Percentiles rank a stretch among this genome's conserved stretches.
Evolutionary conservation across 2,888 invertebrate genomes (phyloP).

Genomic region (Tridacna crocea): DNA sequence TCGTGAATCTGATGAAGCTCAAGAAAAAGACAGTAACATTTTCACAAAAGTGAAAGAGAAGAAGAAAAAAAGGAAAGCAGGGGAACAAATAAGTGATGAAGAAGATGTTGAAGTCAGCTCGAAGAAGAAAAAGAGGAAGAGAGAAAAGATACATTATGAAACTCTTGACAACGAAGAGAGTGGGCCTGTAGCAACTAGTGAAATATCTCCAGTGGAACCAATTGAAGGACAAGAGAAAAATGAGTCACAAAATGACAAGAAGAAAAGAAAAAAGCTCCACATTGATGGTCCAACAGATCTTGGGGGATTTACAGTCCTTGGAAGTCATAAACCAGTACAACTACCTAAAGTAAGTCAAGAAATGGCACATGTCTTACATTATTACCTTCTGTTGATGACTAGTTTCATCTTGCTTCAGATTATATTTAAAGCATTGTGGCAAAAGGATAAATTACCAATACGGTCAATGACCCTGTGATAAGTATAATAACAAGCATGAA

Average conservation of each 20-base stretch:
- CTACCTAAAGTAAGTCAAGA: slow-evolving; percentile 73
- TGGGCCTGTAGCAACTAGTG: neutral
- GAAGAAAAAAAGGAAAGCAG: slow-evolving; percentile 12
- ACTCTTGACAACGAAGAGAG: slow-evolving; percentile 1
- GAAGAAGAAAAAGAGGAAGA: neutral
- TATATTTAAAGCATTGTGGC: neutral
- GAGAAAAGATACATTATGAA: neutral
- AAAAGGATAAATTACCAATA: neutral
- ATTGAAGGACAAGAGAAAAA: neutral
- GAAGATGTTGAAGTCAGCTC: slow-evolving; percentile 17
- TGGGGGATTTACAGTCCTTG: slow-evolving; percentile 89
- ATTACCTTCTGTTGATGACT: neutral
- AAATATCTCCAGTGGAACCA: neutral
- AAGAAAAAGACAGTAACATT: slow-evolving; percentile 4
- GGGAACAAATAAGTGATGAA: slow-evolving; percentile 10
- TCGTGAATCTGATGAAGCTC: slow-evolving; percentile 6
- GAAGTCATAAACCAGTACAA: slow-evolving; percentile 86
- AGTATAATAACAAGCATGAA: no score
- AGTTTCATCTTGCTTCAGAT: neutral
- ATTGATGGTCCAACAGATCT: slow-evolving; percentile 67
- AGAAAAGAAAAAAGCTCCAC: slow-evolving; percentile 16
- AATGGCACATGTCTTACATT: neutral
- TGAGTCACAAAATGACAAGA: neutral
- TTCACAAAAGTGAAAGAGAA: slow-evolving; percentile 6
- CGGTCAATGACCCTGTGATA: no score